Percentiles rank a stretch among this genome's conserved stretches.
phyloP scores from a whole-genome alignment of 2,113 vertebrate genomes.

The Sinocyclocheilus anophthalmus region DNA sequence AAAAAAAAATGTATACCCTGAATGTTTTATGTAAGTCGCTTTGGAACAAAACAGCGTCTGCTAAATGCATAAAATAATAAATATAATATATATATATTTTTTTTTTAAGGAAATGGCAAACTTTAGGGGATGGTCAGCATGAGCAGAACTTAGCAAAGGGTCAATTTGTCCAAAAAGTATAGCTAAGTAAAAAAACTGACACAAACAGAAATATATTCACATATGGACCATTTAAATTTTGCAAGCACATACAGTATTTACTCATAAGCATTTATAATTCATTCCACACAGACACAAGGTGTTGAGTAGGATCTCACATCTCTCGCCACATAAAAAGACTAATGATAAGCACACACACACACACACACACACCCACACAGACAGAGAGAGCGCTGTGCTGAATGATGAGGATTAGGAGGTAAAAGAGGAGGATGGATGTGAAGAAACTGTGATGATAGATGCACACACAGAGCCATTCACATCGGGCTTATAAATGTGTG shows the following conservation, averaged over 20 bases:
- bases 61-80: too few species aligned
- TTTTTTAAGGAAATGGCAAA: too few species aligned
- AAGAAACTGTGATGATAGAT: conserved; percentile 40
- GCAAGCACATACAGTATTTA: not conserved
- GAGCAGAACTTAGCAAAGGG: too few species aligned
- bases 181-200: too few species aligned
- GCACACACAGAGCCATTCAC: conserved; percentile 10
- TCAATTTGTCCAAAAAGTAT: too few species aligned
- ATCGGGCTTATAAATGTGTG: conserved; percentile 10
- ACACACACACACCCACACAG: not conserved
- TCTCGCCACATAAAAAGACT: conserved; percentile 13
- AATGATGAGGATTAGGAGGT: conserved; percentile 36
- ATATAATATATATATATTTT: too few species aligned
- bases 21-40: too few species aligned
- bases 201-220: too few species aligned
- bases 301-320: conserved; percentile 5
- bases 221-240: not conserved
- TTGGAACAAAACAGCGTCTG: too few species aligned
- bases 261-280: not conserved
- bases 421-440: conserved; percentile 32
- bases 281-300: not conserved
- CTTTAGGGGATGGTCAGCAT: too few species aligned
- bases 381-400: conserved; percentile 6
- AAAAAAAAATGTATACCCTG: too few species aligned
- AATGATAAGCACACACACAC: conserved; percentile 32